Percentiles rank a stretch among this genome's conserved stretches.
Evolutionary conservation across 2,113 vertebrate species (phyloP).

Genomic region (Phocoena phocoena): DNA sequence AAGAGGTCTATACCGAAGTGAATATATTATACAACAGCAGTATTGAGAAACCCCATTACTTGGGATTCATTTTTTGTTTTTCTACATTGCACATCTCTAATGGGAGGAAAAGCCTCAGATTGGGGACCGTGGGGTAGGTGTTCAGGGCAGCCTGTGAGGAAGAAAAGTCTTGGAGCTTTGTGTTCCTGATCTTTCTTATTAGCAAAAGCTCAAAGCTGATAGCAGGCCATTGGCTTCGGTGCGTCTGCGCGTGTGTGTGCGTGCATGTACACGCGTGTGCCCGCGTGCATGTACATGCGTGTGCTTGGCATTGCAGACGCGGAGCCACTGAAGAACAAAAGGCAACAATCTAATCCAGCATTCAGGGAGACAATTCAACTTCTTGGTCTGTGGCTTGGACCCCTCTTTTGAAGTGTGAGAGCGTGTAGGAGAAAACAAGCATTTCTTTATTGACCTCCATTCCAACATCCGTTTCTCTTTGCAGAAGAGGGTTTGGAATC

Average conservation of each 20-base stretch:
- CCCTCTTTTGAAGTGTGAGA: background rate
- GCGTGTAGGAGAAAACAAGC: background rate
- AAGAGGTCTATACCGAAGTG: background rate
- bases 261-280: fast-evolving
- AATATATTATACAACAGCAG: fast-evolving
- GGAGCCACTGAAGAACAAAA: no score
- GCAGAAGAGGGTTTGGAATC: constrained; percentile 52
- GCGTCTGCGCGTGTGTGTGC: fast-evolving
- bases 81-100: no score
- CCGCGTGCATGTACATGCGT: no score
- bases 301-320: background rate
- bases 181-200: background rate
- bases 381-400: background rate
- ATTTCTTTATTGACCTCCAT: background rate
- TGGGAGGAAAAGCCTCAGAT: fast-evolving
- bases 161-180: background rate
- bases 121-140: fast-evolving
- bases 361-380: background rate
- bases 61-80: background rate
- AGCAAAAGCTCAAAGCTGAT: background rate
- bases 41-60: background rate
- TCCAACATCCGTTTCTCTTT: constrained; percentile 54
- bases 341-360: background rate
- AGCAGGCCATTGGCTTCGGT: background rate
- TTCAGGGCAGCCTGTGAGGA: background rate